Evolutionary conservation across 1,140 invertebrate genomes (phyloP).

Genomic region (Elymnias hypermnestra): DNA sequence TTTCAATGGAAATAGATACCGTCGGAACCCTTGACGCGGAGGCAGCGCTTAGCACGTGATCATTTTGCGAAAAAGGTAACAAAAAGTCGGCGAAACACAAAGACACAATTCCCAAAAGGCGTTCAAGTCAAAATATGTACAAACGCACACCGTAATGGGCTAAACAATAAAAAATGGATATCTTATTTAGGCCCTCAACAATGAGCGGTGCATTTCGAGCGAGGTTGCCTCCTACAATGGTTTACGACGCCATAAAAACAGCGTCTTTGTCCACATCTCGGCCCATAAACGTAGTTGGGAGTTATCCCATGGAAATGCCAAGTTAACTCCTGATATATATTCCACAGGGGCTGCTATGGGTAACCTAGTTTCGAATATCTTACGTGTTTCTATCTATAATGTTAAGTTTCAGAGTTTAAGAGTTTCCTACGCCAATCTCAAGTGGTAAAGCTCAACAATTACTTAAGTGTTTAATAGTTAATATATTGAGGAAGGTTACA

Average conservation of each 20-base stretch:
- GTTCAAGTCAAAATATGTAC: conserved; percentile 71
- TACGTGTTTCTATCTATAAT: not conserved
- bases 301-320: conserved; percentile 27
- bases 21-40: conserved; percentile 13
- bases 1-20: no score
- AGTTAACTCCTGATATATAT: conserved; percentile 22
- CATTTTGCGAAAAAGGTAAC: conserved; percentile 45
- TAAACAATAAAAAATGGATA: conserved; percentile 69
- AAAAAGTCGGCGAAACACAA: conserved; percentile 48
- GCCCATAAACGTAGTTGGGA: conserved; percentile 54
- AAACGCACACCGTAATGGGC: conserved; percentile 58
- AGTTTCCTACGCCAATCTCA: no score
- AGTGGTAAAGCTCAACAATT: no score
- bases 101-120: conserved; percentile 36
- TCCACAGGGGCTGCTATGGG: conserved; percentile 15
- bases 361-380: not conserved
- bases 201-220: conserved; percentile 54
- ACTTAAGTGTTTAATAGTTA: no score
- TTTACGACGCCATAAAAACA: conserved; percentile 60
- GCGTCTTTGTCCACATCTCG: conserved; percentile 55
- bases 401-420: no score
- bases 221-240: conserved; percentile 50
- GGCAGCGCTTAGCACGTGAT: conserved; percentile 41
- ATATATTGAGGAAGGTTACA: no score
- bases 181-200: conserved; percentile 69